Conservation (phyloP, 2,888 invertebrate species). For the Lasioglossum villosulum region DNA sequence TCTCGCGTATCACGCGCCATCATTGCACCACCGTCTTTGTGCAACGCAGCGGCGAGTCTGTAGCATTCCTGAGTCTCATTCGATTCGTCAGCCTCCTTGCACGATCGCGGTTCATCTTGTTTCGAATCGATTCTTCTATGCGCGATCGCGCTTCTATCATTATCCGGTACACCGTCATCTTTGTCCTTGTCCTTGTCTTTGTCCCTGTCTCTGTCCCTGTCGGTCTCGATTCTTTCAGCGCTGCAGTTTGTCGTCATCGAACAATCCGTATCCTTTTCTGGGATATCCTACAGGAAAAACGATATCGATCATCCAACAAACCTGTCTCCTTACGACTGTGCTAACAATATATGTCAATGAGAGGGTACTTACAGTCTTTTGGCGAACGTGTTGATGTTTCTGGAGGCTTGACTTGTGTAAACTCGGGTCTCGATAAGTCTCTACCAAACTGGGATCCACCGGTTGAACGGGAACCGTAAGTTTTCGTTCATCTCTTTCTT, state of each 20-base stretch:
- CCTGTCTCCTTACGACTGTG: neutral
- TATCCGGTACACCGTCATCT: constrained; percentile 82
- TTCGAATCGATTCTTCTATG: constrained; percentile 57
- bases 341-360: too few relatives aligned
- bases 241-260: neutral
- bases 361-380: constrained; percentile 75
- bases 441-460: constrained; percentile 59
- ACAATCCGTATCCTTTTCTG: constrained; percentile 76
- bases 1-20: neutral
- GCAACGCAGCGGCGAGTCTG: neutral
- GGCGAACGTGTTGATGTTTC: constrained; percentile 71
- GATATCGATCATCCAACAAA: neutral
- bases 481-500: constrained; percentile 44
- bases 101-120: constrained; percentile 31
- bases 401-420: constrained; percentile 79
- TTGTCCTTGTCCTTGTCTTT: neutral
- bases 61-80: constrained; percentile 34
- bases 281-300: constrained; percentile 76
- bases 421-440: constrained; percentile 81
- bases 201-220: neutral
- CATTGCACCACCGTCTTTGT: constrained; percentile 10
- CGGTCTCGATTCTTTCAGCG: neutral
- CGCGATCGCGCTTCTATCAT: constrained; percentile 80
- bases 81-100: constrained; percentile 29
- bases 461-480: constrained; percentile 42